A percentile compares a stretch with the other conserved stretches of the same genome.
Conservation (phyloP, 2,113 vertebrate species). For the Accipiter cooperii region DNA sequence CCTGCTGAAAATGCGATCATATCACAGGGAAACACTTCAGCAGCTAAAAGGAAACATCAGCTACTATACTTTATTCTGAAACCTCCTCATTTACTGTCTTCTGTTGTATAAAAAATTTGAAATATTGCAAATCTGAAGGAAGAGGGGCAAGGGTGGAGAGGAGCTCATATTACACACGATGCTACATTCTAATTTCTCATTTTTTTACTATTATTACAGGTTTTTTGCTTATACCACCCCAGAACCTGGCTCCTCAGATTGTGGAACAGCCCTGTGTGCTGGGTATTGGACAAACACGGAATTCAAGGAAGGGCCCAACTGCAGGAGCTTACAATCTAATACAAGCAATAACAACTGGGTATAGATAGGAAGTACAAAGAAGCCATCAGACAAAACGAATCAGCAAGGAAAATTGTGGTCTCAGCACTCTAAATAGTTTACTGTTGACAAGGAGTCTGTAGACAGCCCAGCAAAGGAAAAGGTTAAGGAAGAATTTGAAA, state of each 20-base stretch:
- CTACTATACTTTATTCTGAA: background rate
- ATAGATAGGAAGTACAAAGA: background rate
- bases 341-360: background rate
- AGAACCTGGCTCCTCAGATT: background rate
- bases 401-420: background rate
- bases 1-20: background rate
- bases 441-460: background rate
- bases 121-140: background rate
- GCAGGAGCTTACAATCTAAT: background rate
- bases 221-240: background rate
- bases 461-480: background rate
- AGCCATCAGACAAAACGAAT: background rate
- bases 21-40: background rate
- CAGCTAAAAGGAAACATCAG: background rate
- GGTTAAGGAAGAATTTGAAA: constrained; percentile 14
- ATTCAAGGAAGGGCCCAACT: background rate
- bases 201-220: background rate
- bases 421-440: background rate
- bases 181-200: background rate
- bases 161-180: background rate
- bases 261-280: background rate
- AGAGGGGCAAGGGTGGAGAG: background rate
- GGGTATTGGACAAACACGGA: background rate
- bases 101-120: background rate
- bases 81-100: background rate